Evolutionary conservation across 2,888 invertebrate genomes (phyloP), one percentile per base, ranked within the genome.

Genomic region (Mythimna ferrago): DNA sequence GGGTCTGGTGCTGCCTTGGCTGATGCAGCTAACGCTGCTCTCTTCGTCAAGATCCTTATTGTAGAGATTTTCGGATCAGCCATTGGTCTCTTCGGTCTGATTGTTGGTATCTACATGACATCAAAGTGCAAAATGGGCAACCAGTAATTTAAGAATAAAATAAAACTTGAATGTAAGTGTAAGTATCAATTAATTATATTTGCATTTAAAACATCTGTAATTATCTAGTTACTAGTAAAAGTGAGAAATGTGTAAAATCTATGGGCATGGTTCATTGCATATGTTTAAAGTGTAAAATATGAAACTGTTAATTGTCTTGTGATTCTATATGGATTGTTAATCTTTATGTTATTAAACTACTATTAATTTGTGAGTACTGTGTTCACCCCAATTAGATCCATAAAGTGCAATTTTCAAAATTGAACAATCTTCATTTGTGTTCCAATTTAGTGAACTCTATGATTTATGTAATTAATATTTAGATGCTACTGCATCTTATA

Each of bases 11-110:
- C 99, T 60, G 99, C 99, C 26, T 97, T 99, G 14, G 98, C 99
- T 67, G 99, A 99, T 96, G 99, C 99, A 48, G 99, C 99, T 57
- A 99, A 99, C 92, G 98, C 99, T 26, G 97, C 98, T 5, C 97
- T 99, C 10, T 99, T 99, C 91, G 99, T 99, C 66, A 99, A 99
- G 95, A 99, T 99, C 93, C 97, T 99, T 60, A 99, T 99, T 93
- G 98, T 99, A 62, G 99, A 99, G 96, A 99, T 99, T 95, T 99
- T 99, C 92, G 99, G 99, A 75, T 99, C 99, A 90, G 99, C 99
- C 89, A 99, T 99, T 91, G 99, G 99, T 90, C 97, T 99, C 35
- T 99, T 99, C 94, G 99, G 99, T 71, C 97, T 99, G 72, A 99
- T 99, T 94, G 99, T 99, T 83, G 99, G 99, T 85, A 99, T 99